A percentile compares a stretch with the other conserved stretches of the same genome.
Evolutionary conservation across 2,113 vertebrate genomes (phyloP).

Genomic region (Brienomyrus brachyistius): DNA sequence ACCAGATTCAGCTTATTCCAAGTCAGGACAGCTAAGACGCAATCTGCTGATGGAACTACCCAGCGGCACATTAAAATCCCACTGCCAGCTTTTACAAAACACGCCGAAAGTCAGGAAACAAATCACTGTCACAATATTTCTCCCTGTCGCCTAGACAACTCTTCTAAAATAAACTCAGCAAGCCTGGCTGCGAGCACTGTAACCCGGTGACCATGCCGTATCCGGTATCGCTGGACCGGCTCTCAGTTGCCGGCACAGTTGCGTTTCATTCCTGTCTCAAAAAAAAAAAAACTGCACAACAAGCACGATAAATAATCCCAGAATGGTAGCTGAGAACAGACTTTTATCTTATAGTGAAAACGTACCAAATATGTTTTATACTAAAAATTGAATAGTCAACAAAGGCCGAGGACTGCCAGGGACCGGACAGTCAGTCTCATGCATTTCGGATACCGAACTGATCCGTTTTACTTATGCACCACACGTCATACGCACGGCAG

Average conservation of each 20-base stretch:
- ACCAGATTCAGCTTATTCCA: not conserved
- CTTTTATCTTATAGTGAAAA: not conserved
- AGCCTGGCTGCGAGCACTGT: not conserved
- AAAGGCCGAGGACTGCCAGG: not conserved
- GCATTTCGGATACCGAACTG: too few relatives aligned
- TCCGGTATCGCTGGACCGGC: not conserved
- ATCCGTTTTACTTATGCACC: too few relatives aligned
- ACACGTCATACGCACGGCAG: too few relatives aligned
- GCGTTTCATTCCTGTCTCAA: not conserved
- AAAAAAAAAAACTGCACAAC: not conserved
- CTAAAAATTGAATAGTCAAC: not conserved
- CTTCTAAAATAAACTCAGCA: constrained; percentile 7
- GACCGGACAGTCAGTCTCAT: too few relatives aligned
- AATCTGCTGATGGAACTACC: not conserved
- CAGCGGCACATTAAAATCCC: not conserved
- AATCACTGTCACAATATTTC: constrained; percentile 20
- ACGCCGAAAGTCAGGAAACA: not conserved
- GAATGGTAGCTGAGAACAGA: not conserved
- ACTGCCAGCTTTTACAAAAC: not conserved
- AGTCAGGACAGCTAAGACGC: not conserved
- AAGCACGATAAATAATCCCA: not conserved
- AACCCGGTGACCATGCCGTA: not conserved
- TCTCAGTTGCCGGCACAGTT: not conserved
- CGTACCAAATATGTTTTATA: not conserved
- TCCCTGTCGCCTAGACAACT: constrained; percentile 17